Percentiles rank a stretch among this genome's conserved stretches.
These are phyloP conservation scores for Eunapius fragilis DNA, from an alignment of 37 sponge, comb jelly and placozoan genomes.

Conservation along the genomic window DNA sequence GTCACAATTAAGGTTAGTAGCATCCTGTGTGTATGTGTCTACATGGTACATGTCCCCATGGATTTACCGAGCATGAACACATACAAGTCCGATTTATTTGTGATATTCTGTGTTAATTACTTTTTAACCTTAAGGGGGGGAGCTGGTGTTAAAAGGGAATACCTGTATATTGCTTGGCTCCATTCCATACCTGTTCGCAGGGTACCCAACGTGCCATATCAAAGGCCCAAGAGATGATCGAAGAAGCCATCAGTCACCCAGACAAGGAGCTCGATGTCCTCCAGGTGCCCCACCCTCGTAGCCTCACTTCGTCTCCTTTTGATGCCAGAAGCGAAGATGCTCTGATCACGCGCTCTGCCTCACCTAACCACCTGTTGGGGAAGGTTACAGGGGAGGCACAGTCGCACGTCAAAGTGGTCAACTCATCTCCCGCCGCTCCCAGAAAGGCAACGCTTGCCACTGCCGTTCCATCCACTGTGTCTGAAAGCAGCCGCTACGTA, in stretches of 20 bases:
- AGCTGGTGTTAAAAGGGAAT: too few relatives aligned
- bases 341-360: background rate
- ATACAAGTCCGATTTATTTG: too few relatives aligned
- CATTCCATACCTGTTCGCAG: background rate
- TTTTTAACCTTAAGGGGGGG: background rate
- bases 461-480: conserved; percentile 4
- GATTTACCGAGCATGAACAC: too few relatives aligned
- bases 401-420: too few relatives aligned
- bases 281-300: background rate
- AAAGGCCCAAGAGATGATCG: conserved; percentile 76
- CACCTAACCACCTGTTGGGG: background rate
- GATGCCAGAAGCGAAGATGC: background rate
- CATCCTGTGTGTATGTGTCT: background rate
- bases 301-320: background rate
- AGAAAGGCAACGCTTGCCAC: too few relatives aligned
- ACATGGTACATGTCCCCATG: too few relatives aligned
- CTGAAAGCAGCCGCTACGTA: conserved; percentile 24
- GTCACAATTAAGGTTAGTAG: conserved; percentile 76
- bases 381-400: too few relatives aligned
- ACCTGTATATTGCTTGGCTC: background rate
- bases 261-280: conserved; percentile 42
- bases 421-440: too few relatives aligned
- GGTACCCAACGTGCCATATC: conserved; percentile 77
- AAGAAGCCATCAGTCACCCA: conserved; percentile 74
- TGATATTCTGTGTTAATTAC: too few relatives aligned